Evolutionary conservation across 2,888 invertebrate genomes (phyloP).

Genomic region (Megamerina dolium): DNA sequence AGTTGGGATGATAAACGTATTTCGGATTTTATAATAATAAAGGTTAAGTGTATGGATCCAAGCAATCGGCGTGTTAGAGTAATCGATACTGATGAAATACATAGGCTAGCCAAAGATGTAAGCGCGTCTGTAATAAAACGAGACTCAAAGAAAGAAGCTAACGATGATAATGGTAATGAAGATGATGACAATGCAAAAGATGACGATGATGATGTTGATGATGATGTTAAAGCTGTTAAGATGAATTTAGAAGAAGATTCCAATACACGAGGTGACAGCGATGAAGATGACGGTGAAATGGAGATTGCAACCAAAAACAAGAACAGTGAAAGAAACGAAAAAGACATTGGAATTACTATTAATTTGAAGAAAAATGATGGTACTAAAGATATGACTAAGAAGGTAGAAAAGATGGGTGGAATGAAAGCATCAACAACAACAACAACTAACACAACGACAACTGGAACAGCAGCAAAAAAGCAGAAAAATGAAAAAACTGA

Average conservation of each 20-base stretch:
- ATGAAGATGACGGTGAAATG: constrained; percentile 2
- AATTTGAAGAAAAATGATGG: background rate
- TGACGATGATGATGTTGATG: constrained; percentile 22
- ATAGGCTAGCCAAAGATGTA: constrained; percentile 27
- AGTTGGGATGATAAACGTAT: constrained; percentile 48
- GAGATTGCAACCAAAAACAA: background rate
- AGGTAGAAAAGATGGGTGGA: no score
- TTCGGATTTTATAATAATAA: constrained; percentile 41
- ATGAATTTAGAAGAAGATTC: background rate
- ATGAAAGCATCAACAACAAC: background rate
- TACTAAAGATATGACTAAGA: no score
- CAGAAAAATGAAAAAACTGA: constrained; percentile 8
- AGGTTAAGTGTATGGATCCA: constrained; percentile 41
- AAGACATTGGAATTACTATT: background rate
- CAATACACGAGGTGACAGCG: background rate
- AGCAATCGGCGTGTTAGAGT: constrained; percentile 41
- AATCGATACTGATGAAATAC: constrained; percentile 29
- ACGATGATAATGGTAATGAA: constrained; percentile 21
- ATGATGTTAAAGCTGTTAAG: constrained; percentile 5
- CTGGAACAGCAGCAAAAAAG: background rate
- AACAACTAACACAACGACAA: background rate
- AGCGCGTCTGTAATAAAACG: constrained; percentile 20
- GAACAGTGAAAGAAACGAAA: background rate
- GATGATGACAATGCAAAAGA: constrained; percentile 22
- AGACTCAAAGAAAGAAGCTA: constrained; percentile 17